phyloP scores from a whole-genome alignment of 1,140 invertebrate genomes.

The Zaprionus taronus region DNA sequence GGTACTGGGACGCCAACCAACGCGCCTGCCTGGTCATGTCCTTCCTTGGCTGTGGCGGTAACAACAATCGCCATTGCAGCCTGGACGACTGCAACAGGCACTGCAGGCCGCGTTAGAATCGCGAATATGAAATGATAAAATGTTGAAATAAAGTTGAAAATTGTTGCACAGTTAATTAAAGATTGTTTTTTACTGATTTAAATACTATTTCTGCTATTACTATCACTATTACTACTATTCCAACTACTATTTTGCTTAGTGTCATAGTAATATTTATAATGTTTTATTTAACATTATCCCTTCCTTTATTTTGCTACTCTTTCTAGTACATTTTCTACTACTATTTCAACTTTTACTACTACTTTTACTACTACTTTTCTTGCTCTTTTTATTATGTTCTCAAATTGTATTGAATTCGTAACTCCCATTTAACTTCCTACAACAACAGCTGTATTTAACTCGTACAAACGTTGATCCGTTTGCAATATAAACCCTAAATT shows the following conservation, averaged over 20 bases:
- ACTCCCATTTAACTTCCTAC: not conserved
- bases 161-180: too few species aligned
- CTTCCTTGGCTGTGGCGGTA: constrained; percentile 20
- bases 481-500: not conserved
- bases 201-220: not conserved
- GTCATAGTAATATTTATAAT: too few species aligned
- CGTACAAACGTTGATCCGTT: not conserved
- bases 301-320: not conserved
- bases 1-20: constrained; percentile 8
- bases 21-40: constrained; percentile 2
- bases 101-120: constrained; percentile 1
- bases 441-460: not conserved
- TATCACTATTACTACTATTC: not conserved
- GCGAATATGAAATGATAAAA: not conserved
- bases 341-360: too few species aligned
- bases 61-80: constrained; percentile 18
- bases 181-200: too few species aligned
- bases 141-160: not conserved
- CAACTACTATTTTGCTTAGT: not conserved
- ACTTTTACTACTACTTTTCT: too few species aligned
- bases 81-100: not conserved
- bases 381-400: too few species aligned
- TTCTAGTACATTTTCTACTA: not conserved
- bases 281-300: too few species aligned
- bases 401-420: not conserved